Evolutionary conservation across 2,113 vertebrate species (phyloP).

Genomic region (Laticauda colubrina): DNA sequence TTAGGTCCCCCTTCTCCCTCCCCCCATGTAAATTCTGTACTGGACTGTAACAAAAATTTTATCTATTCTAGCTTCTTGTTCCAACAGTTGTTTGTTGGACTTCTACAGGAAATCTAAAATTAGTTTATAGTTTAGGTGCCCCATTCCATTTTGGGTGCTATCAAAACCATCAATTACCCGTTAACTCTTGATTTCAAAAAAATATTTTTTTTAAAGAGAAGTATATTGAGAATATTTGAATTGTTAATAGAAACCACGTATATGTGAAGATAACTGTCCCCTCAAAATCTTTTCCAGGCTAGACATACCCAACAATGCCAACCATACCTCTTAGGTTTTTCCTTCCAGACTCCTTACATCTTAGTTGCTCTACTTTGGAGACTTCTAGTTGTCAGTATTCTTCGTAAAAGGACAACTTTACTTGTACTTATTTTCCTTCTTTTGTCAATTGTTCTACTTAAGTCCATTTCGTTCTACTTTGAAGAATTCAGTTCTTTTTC

Average conservation of each 20-base stretch:
- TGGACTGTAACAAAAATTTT: not conserved
- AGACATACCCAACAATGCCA: not conserved
- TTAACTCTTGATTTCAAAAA: not conserved
- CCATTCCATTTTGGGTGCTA: not conserved
- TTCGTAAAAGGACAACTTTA: not conserved
- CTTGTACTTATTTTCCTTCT: not conserved
- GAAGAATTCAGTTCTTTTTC: not conserved
- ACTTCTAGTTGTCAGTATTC: not conserved
- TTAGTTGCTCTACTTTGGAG: not conserved
- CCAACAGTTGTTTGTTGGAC: not conserved
- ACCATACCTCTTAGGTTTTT: not conserved
- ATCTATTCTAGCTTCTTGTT: not conserved
- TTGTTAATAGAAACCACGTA: not conserved
- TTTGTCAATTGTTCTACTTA: not conserved
- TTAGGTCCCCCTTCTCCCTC: fast-evolving
- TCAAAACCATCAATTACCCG: not conserved
- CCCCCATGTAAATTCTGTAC: not conserved
- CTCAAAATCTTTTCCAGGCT: not conserved
- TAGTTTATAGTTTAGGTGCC: not conserved
- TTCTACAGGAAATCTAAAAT: not conserved
- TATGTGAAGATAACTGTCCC: not conserved
- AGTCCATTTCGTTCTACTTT: not conserved
- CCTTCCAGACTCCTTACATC: not conserved
- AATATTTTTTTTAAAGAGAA: not conserved
- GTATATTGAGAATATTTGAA: not conserved